phyloP scores from a whole-genome alignment of 2,113 vertebrate species.

The Scopus umbretta region DNA sequence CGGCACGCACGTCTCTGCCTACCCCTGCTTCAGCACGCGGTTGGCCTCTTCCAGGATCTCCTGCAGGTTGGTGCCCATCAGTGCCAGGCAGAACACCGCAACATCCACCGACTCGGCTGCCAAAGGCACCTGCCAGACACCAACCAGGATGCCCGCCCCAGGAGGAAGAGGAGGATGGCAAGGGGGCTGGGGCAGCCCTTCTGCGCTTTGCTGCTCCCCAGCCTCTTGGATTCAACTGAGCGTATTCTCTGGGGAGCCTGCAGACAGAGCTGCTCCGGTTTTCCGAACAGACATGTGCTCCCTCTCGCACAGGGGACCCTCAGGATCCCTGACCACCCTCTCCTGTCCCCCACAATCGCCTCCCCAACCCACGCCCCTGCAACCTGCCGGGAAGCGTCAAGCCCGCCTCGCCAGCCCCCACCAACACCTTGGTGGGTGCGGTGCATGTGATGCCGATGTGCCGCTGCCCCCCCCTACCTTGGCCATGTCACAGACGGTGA shows the following conservation, averaged over 20 bases:
- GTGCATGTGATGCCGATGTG: too few relatives aligned
- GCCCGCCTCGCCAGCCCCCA: neutral
- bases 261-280: rapidly evolving
- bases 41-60: constrained; percentile 91
- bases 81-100: constrained; percentile 89
- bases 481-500: constrained; percentile 92
- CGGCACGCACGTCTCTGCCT: neutral
- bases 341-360: too few relatives aligned
- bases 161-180: neutral
- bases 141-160: neutral
- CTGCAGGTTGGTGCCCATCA: constrained; percentile 92
- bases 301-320: rapidly evolving
- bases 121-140: constrained; percentile 81
- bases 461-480: constrained; percentile 62
- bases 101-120: constrained; percentile 79
- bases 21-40: constrained; percentile 86
- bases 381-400: neutral
- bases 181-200: too few relatives aligned
- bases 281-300: rapidly evolving
- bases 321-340: neutral
- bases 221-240: rapidly evolving
- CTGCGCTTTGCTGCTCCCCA: rapidly evolving
- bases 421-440: too few relatives aligned
- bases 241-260: neutral
- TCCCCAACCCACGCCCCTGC: neutral